Evolutionary conservation across 2,797 vertebrate genomes (phyloP), one percentile per base, ranked within the genome.

Genomic region (Agapornis canus): DNA sequence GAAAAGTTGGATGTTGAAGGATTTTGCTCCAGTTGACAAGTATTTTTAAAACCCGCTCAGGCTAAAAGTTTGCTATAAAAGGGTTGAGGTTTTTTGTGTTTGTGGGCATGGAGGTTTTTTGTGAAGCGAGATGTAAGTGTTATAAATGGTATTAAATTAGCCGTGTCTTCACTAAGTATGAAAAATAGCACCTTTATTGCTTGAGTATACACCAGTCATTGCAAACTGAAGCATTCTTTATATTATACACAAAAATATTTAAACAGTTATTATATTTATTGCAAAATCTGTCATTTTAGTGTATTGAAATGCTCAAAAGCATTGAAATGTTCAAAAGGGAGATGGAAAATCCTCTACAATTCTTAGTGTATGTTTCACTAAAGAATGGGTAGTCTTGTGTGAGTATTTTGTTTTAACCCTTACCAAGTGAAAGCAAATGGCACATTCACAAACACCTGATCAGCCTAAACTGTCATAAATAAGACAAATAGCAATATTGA

Each of bases 141-240:
- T 93, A 49, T 60, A 91, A 91, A 70, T 54, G 49, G 51, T 88
- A 90, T 90, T 96, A 92, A 97, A 96, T 95, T 87, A 96, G 27
- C 69, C 8, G 0, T 82, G 69, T 90, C 72, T 93, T 93, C 82
- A 56, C 60, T 84, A 92, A 95, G 82, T 90, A 90, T 43, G 63
- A 78, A 84, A 92, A 87, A 92, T 85, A 23, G 4, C n/a, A n/a
- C 71, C 88, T 92, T 63, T 89, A 70, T 89, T 94, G 64, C 77
- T 86, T 94, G 81, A 92, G 48, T 91, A 65, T 88, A 84, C 16
- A 84, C 48, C 70, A 95, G 63, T 94, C 82, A 90, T 22, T 91
- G 75, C 70, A 94, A 96, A 89, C 25, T 63, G 85, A 94, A 97
- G 77, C 80, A 85, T 94, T 94, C 81, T 94, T 94, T 96, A 94